Base-by-base conservation (phyloP, 2,888 invertebrate species). In the Phengaris arion region DNA sequence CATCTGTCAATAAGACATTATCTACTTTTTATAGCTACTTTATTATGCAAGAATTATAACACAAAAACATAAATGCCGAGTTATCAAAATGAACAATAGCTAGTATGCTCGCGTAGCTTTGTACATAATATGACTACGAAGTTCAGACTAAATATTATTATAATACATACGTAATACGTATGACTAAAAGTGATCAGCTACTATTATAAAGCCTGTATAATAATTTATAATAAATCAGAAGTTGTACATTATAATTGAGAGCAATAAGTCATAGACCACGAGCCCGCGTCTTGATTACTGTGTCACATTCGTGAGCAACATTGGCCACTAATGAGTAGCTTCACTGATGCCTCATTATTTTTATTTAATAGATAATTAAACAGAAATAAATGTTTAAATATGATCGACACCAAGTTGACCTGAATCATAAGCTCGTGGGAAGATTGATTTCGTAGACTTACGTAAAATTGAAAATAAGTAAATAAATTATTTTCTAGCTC, bases 211-310 rank as follows among this genome's bases (percentile, higher is more conserved):
- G 12, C 35, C 6, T 64, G 64, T 64, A 64, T 52, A 12, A 52
- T 64, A 12, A 52, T 64, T 64, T 64, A 64, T 35, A 64, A 64
- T 64, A 64, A 64, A 64, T 64, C 35, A 2, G 0, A 12, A 64
- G 64, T 59, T 64, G 35, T 13, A 64, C 13, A 2, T 35, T 64
- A 64, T 64, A 64, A 64, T 64, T 64, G 35, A 45, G 64, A 35
- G 13, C 35, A 35, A 64, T 64, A 64, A 64, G 64, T 64, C 35
- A 64, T 64, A 45, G 64, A 9, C 64, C 45, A 45, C 35, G 35
- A 64, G 64, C 59, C 35, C 59, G 59, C 6, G 64, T 64, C 64
- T 64, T 64, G 35, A 64, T 64, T 64, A 64, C 12, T 64, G 64
- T 35, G 13, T 64, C 64, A 45, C 64, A 64, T 35, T 64, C 64